Percentiles rank a stretch among this genome's conserved stretches.
These are phyloP conservation scores for Salmo trutta DNA, from an alignment of 2,797 vertebrate species.

Conservation along the genomic window DNA sequence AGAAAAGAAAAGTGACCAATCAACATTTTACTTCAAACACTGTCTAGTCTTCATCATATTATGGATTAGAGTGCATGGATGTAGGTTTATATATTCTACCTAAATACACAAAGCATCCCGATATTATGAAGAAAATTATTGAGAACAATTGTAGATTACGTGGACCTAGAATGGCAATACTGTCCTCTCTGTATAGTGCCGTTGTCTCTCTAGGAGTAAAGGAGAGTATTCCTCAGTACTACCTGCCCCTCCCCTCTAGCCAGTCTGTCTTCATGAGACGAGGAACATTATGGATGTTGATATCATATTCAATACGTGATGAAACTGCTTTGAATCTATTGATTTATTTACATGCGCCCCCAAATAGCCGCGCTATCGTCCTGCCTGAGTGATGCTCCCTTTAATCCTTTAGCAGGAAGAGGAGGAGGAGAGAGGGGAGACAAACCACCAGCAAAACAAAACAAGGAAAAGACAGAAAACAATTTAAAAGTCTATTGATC, in stretches of 20 bases:
- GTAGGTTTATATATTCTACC: background rate
- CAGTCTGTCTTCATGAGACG: constrained; percentile 51
- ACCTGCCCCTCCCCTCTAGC: constrained; percentile 29
- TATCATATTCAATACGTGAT: constrained; percentile 75
- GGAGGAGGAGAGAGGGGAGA: background rate
- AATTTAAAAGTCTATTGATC: constrained; percentile 89
- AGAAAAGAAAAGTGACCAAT: background rate
- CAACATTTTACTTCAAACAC: background rate
- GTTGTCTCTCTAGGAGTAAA: background rate
- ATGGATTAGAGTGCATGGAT: background rate
- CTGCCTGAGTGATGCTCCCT: constrained; percentile 63
- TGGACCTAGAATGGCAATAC: background rate
- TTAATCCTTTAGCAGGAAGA: constrained; percentile 57
- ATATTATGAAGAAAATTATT: constrained; percentile 12
- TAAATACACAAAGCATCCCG: background rate
- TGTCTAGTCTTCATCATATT: background rate
- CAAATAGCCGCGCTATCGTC: constrained; percentile 60
- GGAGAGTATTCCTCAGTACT: background rate
- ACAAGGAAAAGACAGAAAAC: constrained; percentile 79
- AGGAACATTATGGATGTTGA: constrained; percentile 74
- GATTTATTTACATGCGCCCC: constrained; percentile 77
- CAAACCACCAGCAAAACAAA: constrained; percentile 64
- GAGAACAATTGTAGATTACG: background rate
- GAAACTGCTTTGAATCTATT: constrained; percentile 75
- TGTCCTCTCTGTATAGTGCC: background rate